Evolutionary conservation across 2,113 vertebrate species (phyloP).

Genomic region (Varanus komodoensis): DNA sequence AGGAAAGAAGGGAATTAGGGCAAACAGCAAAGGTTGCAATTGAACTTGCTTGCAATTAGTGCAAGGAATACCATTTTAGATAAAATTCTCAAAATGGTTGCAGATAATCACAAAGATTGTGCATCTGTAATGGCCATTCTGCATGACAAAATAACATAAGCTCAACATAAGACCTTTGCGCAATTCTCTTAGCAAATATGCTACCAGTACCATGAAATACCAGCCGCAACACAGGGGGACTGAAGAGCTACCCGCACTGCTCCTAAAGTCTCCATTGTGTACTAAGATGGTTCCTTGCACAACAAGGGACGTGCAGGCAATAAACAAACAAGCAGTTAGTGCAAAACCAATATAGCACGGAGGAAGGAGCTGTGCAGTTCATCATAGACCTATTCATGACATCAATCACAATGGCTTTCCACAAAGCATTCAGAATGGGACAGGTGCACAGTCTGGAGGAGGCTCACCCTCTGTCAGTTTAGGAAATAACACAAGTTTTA

Average conservation of each 20-base stretch:
- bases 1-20: neutral
- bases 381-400: neutral
- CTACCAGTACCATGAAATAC: too few relatives aligned
- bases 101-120: neutral
- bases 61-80: too few relatives aligned
- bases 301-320: neutral
- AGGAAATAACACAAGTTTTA: neutral
- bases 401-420: neutral
- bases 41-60: too few relatives aligned
- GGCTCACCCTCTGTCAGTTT: neutral
- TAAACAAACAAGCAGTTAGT: neutral
- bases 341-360: neutral
- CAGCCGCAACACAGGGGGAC: neutral
- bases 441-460: neutral
- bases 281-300: neutral
- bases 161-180: neutral
- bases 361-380: neutral
- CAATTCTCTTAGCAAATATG: neutral
- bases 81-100: neutral
- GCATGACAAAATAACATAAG: neutral
- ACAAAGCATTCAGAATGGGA: neutral
- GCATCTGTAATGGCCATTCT: neutral
- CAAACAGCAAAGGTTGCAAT: neutral
- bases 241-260: too few relatives aligned
- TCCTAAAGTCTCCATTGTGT: neutral